phyloP scores from a whole-genome alignment of 2,888 invertebrate species.

The Neocrepidodera transversa region DNA sequence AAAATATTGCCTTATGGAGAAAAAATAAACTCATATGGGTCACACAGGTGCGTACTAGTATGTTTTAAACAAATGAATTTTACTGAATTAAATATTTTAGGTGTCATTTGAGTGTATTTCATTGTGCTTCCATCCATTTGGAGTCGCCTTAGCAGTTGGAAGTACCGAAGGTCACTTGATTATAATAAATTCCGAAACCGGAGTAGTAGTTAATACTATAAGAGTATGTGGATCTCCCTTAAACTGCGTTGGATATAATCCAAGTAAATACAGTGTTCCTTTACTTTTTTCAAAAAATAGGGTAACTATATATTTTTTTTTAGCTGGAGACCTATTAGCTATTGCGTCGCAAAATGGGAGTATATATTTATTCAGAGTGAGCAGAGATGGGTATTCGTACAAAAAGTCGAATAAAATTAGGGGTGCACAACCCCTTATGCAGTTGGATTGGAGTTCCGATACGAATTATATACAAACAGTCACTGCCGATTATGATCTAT shows the following conservation, averaged over 20 bases:
- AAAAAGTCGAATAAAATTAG: constrained; percentile 89
- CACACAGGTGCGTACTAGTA: constrained; percentile 75
- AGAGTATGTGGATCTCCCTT: constrained; percentile 88
- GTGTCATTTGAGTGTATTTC: constrained; percentile 89
- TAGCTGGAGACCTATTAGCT: constrained; percentile 87
- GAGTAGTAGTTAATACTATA: constrained; percentile 83
- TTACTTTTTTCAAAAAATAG: background rate
- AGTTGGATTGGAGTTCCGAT: constrained; percentile 91
- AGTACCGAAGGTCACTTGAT: constrained; percentile 89
- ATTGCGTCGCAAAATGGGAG: constrained; percentile 92
- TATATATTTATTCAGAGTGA: constrained; percentile 82
- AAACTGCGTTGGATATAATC: constrained; percentile 86
- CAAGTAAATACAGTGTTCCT: constrained; percentile 65
- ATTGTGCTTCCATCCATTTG: constrained; percentile 86
- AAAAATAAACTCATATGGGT: constrained; percentile 88
- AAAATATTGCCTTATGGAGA: constrained; percentile 89
- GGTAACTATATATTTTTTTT: constrained; percentile 2
- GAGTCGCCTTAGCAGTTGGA: constrained; percentile 86
- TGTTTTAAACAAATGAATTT: too few species aligned
- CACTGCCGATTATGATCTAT: constrained; percentile 86
- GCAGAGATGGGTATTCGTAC: constrained; percentile 88
- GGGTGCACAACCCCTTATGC: constrained; percentile 83
- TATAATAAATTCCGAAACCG: constrained; percentile 85
- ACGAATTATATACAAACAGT: constrained; percentile 87
- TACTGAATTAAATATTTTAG: constrained; percentile 57